Percentiles rank a stretch among this genome's conserved stretches.
Conservation (phyloP, 2,888 invertebrate species). For the Drosophila neoperkinsi region DNA sequence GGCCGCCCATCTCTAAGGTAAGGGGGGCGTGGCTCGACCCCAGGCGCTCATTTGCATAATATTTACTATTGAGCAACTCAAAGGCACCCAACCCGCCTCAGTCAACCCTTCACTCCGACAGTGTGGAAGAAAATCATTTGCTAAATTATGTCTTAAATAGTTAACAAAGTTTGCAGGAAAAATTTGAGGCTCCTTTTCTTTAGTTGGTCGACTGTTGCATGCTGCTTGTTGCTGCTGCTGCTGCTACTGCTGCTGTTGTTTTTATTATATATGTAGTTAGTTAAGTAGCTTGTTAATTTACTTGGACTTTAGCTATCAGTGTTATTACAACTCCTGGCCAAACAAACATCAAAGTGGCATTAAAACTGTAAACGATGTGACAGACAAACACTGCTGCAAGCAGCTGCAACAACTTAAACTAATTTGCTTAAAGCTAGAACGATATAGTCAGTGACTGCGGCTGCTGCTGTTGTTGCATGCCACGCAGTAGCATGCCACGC, state of each 20-base stretch:
- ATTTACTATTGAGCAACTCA: slow-evolving; percentile 66
- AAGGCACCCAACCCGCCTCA: not conserved
- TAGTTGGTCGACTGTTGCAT: slow-evolving; percentile 32
- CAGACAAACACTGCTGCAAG: slow-evolving; percentile 26
- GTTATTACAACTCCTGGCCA: slow-evolving; percentile 12
- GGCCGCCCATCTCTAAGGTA: slow-evolving; percentile 17
- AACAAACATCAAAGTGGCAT: slow-evolving; percentile 51
- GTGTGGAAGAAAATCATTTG: slow-evolving; percentile 76
- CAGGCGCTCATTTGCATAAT: slow-evolving; percentile 76
- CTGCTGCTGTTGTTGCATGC: not conserved
- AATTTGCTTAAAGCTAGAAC: slow-evolving; percentile 63
- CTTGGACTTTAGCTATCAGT: slow-evolving; percentile 31
- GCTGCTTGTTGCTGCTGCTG: slow-evolving; percentile 25
- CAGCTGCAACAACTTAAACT: slow-evolving; percentile 31
- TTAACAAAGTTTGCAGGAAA: slow-evolving; percentile 75
- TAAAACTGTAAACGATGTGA: slow-evolving; percentile 53
- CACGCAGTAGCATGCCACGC: not conserved
- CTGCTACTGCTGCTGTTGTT: not conserved
- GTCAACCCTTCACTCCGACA: slow-evolving; percentile 13
- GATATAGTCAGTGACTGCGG: slow-evolving; percentile 16
- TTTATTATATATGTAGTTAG: slow-evolving; percentile 2
- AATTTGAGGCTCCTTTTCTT: slow-evolving; percentile 51
- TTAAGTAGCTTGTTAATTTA: slow-evolving; percentile 60
- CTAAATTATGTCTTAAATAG: slow-evolving; percentile 80
- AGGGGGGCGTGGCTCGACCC: slow-evolving; percentile 38